A percentile compares a stretch with the other conserved stretches of the same genome.
Evolutionary conservation across 2,888 invertebrate species (phyloP).

Genomic region (Sericinus montela): DNA sequence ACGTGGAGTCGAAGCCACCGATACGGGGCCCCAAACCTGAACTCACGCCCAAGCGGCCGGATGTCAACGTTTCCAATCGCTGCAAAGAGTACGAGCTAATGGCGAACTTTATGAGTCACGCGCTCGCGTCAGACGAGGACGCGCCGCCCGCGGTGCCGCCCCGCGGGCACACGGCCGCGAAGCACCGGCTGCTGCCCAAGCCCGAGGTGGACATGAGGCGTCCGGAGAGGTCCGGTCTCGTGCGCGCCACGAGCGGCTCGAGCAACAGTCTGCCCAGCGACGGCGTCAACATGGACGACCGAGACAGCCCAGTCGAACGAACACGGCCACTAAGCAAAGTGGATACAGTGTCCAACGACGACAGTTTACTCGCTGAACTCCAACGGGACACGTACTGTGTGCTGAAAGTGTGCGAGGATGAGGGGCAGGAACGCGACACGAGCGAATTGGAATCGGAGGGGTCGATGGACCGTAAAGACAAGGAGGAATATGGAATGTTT

Average conservation of each 20-base stretch:
- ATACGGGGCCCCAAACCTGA: constrained; percentile 38
- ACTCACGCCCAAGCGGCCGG: constrained; percentile 29
- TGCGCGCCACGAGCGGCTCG: constrained; percentile 74
- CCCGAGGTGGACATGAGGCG: constrained; percentile 80
- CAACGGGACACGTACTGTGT: constrained; percentile 64
- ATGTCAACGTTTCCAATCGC: constrained; percentile 31
- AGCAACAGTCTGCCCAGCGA: constrained; percentile 29
- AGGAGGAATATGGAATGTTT: constrained; percentile 51
- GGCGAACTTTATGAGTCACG: constrained; percentile 59
- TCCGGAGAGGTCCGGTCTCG: constrained; percentile 78
- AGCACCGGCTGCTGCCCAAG: constrained; percentile 32
- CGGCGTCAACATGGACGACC: constrained; percentile 21
- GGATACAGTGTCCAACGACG: constrained; percentile 55
- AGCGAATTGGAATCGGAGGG: constrained; percentile 31
- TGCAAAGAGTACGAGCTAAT: constrained; percentile 69
- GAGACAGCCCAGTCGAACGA: constrained; percentile 22
- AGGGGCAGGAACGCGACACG: constrained; percentile 28
- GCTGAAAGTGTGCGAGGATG: constrained; percentile 64
- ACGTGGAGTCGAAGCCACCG: constrained; percentile 44
- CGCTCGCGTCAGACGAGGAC: constrained; percentile 38
- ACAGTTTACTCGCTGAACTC: constrained; percentile 67
- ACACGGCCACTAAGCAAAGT: constrained; percentile 28
- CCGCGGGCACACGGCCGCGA: constrained; percentile 35
- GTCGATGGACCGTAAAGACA: constrained; percentile 26
- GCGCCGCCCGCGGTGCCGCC: constrained; percentile 57